Conservation (phyloP, 1,140 invertebrate genomes). For the Drosophila gunungcola region DNA sequence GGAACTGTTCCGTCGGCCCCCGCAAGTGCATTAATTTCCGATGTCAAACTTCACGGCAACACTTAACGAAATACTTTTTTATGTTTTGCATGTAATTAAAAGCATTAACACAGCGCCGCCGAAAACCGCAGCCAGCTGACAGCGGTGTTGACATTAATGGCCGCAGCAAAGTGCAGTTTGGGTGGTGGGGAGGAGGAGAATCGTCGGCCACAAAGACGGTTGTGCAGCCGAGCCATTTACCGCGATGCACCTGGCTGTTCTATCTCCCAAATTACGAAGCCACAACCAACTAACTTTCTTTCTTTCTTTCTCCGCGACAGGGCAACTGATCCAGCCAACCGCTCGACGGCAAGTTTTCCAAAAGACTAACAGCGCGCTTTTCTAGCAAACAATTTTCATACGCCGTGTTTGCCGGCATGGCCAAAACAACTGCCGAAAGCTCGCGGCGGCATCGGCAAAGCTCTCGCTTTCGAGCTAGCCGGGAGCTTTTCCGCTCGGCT, state of each 20-base stretch:
- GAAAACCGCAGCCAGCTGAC: slow-evolving; percentile 45
- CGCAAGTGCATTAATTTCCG: slow-evolving; percentile 64
- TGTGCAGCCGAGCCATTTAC: slow-evolving; percentile 10
- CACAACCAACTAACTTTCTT: slow-evolving; percentile 6
- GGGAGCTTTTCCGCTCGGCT: slow-evolving; percentile 42
- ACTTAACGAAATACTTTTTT: slow-evolving; percentile 70
- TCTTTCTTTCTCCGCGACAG: slow-evolving; percentile 2
- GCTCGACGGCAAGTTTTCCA: slow-evolving; percentile 78
- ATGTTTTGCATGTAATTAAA: slow-evolving; percentile 79
- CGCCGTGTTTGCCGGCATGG: slow-evolving; percentile 63
- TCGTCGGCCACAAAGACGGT: slow-evolving; percentile 24
- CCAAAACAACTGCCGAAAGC: slow-evolving; percentile 49
- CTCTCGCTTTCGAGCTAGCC: slow-evolving; percentile 32
- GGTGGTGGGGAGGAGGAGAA: slow-evolving; percentile 8
- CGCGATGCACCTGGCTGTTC: slow-evolving; percentile 34
- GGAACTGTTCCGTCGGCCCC: slow-evolving; percentile 39
- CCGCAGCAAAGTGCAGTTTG: slow-evolving; percentile 65
- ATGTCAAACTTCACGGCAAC: slow-evolving; percentile 78
- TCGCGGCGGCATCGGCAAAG: slow-evolving; percentile 33
- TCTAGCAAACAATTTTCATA: slow-evolving; percentile 77
- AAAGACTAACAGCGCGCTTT: slow-evolving; percentile 74
- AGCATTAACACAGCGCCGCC: slow-evolving; percentile 66
- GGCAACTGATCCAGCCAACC: slow-evolving; percentile 67
- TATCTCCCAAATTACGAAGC: slow-evolving; percentile 21
- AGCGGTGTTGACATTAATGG: slow-evolving; percentile 71